phyloP scores from a whole-genome alignment of 2,888 invertebrate genomes.

The Apantesis nais region DNA sequence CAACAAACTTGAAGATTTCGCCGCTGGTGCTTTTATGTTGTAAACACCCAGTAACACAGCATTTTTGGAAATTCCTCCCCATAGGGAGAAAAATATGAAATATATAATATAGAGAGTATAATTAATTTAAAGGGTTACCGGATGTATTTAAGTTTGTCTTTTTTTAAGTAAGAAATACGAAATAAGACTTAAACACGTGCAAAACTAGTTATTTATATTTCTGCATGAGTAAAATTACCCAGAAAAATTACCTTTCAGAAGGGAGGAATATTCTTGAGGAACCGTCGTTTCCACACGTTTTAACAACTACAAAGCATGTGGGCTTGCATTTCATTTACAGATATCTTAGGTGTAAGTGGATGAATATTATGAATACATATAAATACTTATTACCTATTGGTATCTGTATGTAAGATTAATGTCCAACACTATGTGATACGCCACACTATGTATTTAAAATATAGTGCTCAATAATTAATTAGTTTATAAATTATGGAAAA shows the following conservation, averaged over 20 bases:
- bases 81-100: too few species aligned
- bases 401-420: not conserved
- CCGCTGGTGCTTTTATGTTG: too few species aligned
- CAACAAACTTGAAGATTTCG: too few species aligned
- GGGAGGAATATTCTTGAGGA: not conserved
- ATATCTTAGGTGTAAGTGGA: not conserved
- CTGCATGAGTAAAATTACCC: not conserved
- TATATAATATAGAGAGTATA: too few species aligned
- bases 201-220: not conserved
- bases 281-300: not conserved
- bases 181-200: fast-evolving
- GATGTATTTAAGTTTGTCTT: too few species aligned
- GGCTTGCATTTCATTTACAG: not conserved
- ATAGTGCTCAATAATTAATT: not conserved
- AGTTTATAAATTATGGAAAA: constrained; percentile 9
- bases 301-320: not conserved
- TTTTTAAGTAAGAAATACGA: too few species aligned
- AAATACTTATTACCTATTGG: not conserved
- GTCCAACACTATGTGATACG: not conserved
- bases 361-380: not conserved
- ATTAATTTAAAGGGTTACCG: too few species aligned
- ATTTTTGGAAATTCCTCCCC: too few species aligned
- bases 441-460: not conserved
- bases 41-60: too few species aligned
- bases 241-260: not conserved